phyloP scores from a whole-genome alignment of 2,113 vertebrate species.

The Cricetomys ansorgei region DNA sequence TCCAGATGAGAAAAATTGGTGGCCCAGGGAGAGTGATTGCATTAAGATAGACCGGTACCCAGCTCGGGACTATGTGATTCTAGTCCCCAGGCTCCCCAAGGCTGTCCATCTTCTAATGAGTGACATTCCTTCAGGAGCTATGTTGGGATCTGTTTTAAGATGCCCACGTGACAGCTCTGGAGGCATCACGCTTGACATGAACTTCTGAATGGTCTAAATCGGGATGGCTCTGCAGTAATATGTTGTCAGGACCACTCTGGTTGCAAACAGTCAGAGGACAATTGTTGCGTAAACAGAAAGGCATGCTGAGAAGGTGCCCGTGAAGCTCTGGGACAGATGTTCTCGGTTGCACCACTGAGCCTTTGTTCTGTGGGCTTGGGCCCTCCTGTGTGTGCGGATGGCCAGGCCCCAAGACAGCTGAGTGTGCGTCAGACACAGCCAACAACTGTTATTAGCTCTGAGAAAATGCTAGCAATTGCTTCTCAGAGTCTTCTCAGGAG shows the following conservation, averaged over 20 bases:
- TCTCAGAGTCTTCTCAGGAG: conserved; percentile 30
- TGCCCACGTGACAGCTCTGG: background rate
- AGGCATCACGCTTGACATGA: background rate
- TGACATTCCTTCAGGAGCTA: background rate
- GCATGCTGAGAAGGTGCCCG: background rate
- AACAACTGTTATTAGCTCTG: conserved; percentile 2
- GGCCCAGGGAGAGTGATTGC: background rate
- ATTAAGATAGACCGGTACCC: background rate
- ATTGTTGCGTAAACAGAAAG: conserved; percentile 23
- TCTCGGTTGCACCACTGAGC: background rate
- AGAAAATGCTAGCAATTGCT: conserved; percentile 55
- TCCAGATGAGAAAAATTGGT: background rate
- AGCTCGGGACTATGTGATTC: background rate
- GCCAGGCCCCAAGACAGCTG: conserved; percentile 59
- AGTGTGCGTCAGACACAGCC: background rate
- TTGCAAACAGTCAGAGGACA: background rate
- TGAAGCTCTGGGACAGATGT: background rate
- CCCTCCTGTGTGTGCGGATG: background rate
- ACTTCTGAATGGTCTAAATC: background rate
- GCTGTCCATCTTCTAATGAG: background rate
- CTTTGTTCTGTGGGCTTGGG: background rate
- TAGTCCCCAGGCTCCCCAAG: background rate
- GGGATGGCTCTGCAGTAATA: background rate
- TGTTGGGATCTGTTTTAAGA: background rate
- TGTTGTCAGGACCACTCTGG: background rate